Evolutionary conservation across 1,140 invertebrate genomes (phyloP), one percentile per base, ranked within the genome.

Genomic region (Euwallacea similis): DNA sequence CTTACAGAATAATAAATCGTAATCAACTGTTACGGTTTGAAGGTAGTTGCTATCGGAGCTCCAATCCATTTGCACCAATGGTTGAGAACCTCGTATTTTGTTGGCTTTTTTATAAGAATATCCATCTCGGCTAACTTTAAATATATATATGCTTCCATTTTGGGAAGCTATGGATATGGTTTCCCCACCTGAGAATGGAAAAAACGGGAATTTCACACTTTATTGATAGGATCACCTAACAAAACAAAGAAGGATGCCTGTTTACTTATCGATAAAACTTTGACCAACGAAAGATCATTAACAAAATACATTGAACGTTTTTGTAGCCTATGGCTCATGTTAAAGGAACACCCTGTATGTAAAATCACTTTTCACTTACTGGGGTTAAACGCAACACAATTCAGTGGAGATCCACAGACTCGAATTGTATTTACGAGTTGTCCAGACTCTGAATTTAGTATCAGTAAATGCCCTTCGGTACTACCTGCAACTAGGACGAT

Each of bases 1-100:
- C 89, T 89, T 86, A 95, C 94, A 96, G 81, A 91, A 95, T 7
- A 93, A 86, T 41, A 97, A 83, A 82, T 97, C 95, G 78, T 96
- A 97, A 79, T 97, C 95, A 73, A 93, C 92, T 15, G 95, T 96
- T 68, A 95, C 94, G 2, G 93, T 93, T 82, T 94, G 93, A 44
- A 98, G 79, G 76, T 91, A 94, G 76, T 89, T 89, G 60, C 93
- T 91, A 79, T 97, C 94, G 41, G 89, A 88, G 77, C 94, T 96
- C 94, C 94, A 98, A 79, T 98, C 96, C 33, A 98, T 81, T 76
- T 93, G 91, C 2, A 91, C 88, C 0, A 95, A 82, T 0, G 92
- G 90, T 76, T 94, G 92, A 0, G 88, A 87, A 7, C 93, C 93
- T 21, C 91, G 85, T 66, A 95, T 93, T 82, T 94, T 94, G 77